Conservation (phyloP, 2,113 vertebrate genomes). For the Thalassarche chlororhynchos region DNA sequence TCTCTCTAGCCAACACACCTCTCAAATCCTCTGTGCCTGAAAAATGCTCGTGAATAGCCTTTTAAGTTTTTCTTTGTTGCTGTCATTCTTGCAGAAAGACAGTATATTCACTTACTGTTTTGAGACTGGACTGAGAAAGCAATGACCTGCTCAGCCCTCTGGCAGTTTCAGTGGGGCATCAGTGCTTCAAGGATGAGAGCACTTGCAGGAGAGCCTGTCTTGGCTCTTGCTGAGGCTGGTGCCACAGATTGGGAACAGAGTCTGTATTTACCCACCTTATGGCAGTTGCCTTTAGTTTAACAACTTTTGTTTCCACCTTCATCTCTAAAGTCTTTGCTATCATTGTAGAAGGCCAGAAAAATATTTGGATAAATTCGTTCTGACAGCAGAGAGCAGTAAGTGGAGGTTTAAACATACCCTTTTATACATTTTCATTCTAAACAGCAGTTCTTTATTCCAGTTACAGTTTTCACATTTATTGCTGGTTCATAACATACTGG, state of each 20-base stretch:
- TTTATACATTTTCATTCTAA: not conserved
- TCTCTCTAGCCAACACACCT: not conserved
- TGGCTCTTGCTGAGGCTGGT: not conserved
- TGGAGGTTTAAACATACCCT: not conserved
- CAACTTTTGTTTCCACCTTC: not conserved
- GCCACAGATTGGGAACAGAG: not conserved
- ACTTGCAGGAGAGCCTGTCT: not conserved
- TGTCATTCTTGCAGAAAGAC: not conserved
- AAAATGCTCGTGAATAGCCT: not conserved
- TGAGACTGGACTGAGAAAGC: not conserved
- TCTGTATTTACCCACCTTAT: not conserved
- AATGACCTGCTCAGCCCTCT: not conserved
- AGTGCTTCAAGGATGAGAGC: not conserved
- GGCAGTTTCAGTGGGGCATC: not conserved
- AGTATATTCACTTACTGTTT: not conserved
- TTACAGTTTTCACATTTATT: not conserved
- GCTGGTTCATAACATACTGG: not conserved
- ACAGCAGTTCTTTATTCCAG: not conserved
- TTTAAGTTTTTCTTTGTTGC: not conserved
- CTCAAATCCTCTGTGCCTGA: not conserved
- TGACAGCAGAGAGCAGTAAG: not conserved
- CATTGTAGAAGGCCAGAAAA: not conserved
- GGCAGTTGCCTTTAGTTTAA: not conserved
- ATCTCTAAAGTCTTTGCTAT: not conserved
- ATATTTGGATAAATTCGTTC: not conserved